phyloP scores from a whole-genome alignment of 1,140 invertebrate genomes.

The Trichonephila clavipes region DNA sequence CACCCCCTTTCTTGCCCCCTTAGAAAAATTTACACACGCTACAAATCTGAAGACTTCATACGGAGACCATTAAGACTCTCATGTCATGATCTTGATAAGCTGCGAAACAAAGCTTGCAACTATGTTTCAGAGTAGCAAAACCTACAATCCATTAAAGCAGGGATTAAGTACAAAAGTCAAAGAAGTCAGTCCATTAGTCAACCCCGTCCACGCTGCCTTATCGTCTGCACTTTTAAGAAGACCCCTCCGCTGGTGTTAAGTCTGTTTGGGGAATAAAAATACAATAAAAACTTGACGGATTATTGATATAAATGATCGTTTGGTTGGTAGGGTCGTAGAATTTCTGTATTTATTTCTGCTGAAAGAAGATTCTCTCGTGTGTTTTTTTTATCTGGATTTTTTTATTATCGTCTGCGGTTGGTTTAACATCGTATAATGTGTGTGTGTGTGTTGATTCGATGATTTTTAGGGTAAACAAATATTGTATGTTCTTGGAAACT shows the following conservation, averaged over 20 bases:
- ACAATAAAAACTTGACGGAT: slow-evolving; percentile 3
- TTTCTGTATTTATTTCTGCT: not conserved
- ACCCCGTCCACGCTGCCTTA: not conserved
- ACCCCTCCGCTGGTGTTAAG: not conserved
- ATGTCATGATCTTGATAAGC: slow-evolving; percentile 14
- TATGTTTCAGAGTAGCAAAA: not conserved
- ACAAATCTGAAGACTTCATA: not conserved
- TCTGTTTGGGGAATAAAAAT: not conserved
- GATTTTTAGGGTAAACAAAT: not conserved
- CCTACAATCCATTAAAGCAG: not conserved
- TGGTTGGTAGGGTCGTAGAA: not conserved
- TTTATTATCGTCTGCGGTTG: not conserved
- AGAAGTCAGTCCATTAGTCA: not conserved
- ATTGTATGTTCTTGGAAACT: too few species aligned
- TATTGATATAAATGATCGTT: slow-evolving; percentile 13
- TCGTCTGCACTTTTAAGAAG: not conserved
- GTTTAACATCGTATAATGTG: not conserved
- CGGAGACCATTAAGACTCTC: not conserved
- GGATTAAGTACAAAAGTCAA: not conserved
- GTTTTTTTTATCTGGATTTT: not conserved
- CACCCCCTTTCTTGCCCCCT: too few species aligned
- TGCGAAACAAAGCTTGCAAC: not conserved
- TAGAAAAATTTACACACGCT: not conserved
- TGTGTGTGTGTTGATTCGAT: too few species aligned
- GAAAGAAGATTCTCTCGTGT: not conserved